Conservation (phyloP, 2,113 vertebrate species). For the Corythornis vintsioides region DNA sequence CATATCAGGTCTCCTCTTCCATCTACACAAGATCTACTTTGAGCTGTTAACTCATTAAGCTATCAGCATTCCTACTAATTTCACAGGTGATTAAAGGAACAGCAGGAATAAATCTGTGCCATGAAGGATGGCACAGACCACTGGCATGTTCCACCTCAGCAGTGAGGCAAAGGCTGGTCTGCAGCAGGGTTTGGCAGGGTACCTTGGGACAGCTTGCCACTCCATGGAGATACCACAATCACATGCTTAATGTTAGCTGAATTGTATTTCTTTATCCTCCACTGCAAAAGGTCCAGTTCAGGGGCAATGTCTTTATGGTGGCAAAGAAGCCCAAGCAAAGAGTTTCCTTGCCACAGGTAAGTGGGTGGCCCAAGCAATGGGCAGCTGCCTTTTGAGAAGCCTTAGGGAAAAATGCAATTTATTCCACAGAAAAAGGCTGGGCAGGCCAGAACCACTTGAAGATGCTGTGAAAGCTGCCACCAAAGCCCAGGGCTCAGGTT, state of each 20-base stretch:
- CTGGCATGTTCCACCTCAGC: accelerated
- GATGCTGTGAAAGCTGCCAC: accelerated
- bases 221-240: background rate
- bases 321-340: background rate
- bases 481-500: accelerated
- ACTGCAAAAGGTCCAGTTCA: background rate
- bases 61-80: background rate
- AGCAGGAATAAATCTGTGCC: background rate
- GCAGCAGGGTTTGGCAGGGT: background rate
- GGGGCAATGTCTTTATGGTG: background rate
- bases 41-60: background rate
- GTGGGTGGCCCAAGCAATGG: background rate
- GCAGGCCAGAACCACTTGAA: background rate
- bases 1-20: background rate
- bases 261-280: background rate
- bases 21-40: background rate
- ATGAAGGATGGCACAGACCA: background rate
- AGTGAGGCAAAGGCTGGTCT: background rate
- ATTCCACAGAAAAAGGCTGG: background rate
- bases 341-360: background rate
- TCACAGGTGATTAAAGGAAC: background rate
- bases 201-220: background rate
- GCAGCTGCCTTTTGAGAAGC: background rate
- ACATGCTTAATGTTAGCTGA: background rate
- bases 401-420: background rate